Base-by-base conservation (phyloP, 2,797 vertebrate genomes). In the Fistularia commersonii region DNA sequence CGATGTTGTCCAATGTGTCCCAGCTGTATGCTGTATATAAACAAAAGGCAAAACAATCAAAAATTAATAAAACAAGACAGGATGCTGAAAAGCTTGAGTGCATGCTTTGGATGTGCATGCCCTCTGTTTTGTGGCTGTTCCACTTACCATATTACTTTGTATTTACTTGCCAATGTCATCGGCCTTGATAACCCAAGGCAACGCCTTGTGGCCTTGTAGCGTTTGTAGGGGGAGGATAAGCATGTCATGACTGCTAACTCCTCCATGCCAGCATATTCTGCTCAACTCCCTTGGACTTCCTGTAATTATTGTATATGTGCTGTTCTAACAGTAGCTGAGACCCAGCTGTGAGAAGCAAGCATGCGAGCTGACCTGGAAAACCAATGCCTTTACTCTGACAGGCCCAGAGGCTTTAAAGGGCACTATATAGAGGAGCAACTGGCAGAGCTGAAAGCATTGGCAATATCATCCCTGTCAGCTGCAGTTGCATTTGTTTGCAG, bases 331-430 rank as follows among this genome's bases (percentile, higher is more conserved):
- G 73, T 33, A 51, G 13, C 54, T 11, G 0, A 34, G 53, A 51
- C 78, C 74, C 85, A 86, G 81, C 82, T 86, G 83, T 58, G 64
- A 71, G 63, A 55, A 39, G 70, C 70, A 54, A 76, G 66, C 46
- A 63, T 73, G 80, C 14, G 65, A 84, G 76, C 39, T 88, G 87
- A 88, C 88, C 88, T 83, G 80, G 84, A 89, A 89, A 74, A 74
- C 54, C 10, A 65, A 75, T 37, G 74, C 54, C 66, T 76, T 66
- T 62, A 59, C 61, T 67, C 39, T 8, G 9, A 54, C 41, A 43
- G 37, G 54, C 78, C 75, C 38, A 0, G 44, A 63, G 76, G 73
- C 63, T 65, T 72, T 64, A 45, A 61, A 69, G 70, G 77, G 48
- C 63, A 42, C 48, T 54, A 38, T 75, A 69, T 45, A 64, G 54